These are phyloP conservation scores for Tribolium madens DNA, from an alignment of 1,140 invertebrate species.

Conservation along the genomic window DNA sequence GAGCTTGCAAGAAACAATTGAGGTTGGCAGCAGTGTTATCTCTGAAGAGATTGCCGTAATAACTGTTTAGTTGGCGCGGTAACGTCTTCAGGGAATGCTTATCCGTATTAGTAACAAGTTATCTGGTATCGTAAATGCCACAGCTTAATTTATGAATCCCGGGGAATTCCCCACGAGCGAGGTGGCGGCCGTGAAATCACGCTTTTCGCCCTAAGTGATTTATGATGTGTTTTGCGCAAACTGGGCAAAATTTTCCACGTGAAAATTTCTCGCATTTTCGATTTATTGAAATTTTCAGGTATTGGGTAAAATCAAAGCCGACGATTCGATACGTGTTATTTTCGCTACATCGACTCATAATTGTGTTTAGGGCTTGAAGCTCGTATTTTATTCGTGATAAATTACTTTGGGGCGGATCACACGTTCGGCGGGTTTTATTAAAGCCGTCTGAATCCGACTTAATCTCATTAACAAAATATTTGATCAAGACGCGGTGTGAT, in stretches of 20 bases:
- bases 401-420: slow-evolving; percentile 12
- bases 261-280: slow-evolving; percentile 7
- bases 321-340: slow-evolving; percentile 12
- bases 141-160: slow-evolving; percentile 7
- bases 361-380: slow-evolving; percentile 11
- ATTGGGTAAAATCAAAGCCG: slow-evolving; percentile 2
- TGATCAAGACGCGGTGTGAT: slow-evolving; percentile 7
- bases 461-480: slow-evolving; percentile 36
- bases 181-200: not conserved
- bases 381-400: slow-evolving; percentile 38
- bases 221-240: not conserved
- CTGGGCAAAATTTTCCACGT: slow-evolving; percentile 2
- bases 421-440: slow-evolving; percentile 32
- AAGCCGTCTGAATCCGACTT: slow-evolving; percentile 34
- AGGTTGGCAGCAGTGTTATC: slow-evolving; percentile 1
- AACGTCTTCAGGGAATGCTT: slow-evolving; percentile 13
- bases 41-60: not conserved
- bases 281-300: slow-evolving; percentile 18
- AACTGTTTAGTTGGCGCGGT: slow-evolving; percentile 3
- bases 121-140: slow-evolving; percentile 1
- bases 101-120: slow-evolving; percentile 26
- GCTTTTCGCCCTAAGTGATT: not conserved
- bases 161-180: not conserved
- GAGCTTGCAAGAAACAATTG: too few relatives aligned
- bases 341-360: slow-evolving; percentile 37